A percentile compares a stretch with the other conserved stretches of the same genome.
These are phyloP conservation scores for Bujurquina vittata DNA, from an alignment of 2,113 vertebrate genomes.

Conservation along the genomic window DNA sequence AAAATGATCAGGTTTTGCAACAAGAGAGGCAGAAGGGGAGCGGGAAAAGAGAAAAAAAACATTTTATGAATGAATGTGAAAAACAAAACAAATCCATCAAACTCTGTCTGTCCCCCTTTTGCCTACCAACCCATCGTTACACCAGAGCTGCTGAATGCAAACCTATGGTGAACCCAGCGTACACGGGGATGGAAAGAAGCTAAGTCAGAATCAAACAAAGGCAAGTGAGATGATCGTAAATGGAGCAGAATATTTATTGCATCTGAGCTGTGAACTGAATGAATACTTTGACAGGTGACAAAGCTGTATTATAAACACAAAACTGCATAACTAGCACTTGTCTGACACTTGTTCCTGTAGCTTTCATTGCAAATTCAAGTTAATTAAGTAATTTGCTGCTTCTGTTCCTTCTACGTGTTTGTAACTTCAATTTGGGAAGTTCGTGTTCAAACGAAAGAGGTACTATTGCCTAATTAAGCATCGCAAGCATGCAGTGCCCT, in stretches of 20 bases:
- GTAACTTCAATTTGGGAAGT: slow-evolving; percentile 4
- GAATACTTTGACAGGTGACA: neutral
- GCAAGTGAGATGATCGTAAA: neutral
- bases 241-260: slow-evolving; percentile 14
- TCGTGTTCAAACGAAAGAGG: slow-evolving; percentile 13
- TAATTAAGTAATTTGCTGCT: neutral
- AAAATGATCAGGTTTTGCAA: neutral
- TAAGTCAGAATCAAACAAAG: neutral
- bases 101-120: neutral
- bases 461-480: slow-evolving; percentile 21
- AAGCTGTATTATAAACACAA: neutral
- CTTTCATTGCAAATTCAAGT: neutral
- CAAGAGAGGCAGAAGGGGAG: neutral
- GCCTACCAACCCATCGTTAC: neutral
- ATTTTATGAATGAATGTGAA: neutral
- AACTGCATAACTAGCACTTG: neutral
- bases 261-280: neutral
- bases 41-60: neutral
- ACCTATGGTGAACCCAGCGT: neutral
- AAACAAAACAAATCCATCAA: neutral
- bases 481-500: neutral
- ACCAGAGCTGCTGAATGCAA: neutral
- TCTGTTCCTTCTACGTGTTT: neutral
- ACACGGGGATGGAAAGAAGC: neutral
- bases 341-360: slow-evolving; percentile 10